Evolutionary conservation across 2,113 vertebrate genomes (phyloP).

Genomic region (Xyrauchen texanus): DNA sequence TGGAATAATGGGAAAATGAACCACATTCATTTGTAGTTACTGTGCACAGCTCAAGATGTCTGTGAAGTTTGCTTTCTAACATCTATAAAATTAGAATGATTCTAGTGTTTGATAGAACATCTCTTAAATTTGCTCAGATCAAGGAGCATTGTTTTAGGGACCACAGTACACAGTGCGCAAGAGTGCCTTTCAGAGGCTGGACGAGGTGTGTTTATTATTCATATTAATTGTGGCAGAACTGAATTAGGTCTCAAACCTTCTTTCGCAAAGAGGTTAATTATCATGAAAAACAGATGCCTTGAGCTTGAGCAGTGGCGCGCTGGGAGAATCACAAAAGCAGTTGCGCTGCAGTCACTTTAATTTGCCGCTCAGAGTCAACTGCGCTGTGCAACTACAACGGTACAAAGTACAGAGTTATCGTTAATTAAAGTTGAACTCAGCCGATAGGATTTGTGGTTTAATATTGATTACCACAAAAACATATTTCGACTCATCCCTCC

Average conservation of each 20-base stretch:
- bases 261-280: conserved; percentile 65
- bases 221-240: conserved; percentile 56
- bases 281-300: conserved; percentile 57
- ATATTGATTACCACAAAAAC: too few species aligned
- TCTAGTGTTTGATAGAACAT: conserved; percentile 32
- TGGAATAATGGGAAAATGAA: too few species aligned
- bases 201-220: conserved; percentile 55
- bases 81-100: conserved; percentile 40
- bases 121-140: not conserved
- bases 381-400: conserved; percentile 1
- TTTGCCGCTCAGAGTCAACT: conserved; percentile 31
- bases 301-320: conserved; percentile 59
- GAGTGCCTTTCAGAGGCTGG: not conserved
- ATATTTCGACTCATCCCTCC: too few species aligned
- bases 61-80: not conserved
- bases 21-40: not conserved
- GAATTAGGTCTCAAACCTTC: conserved; percentile 60
- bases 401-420: too few species aligned
- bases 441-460: too few species aligned
- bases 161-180: not conserved
- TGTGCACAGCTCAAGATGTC: too few species aligned
- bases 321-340: conserved; percentile 54
- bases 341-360: conserved; percentile 12
- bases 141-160: conserved; percentile 6
- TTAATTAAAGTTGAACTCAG: too few species aligned